Base-by-base conservation (phyloP, 2,797 vertebrate genomes). In the Cyprinella venusta region DNA sequence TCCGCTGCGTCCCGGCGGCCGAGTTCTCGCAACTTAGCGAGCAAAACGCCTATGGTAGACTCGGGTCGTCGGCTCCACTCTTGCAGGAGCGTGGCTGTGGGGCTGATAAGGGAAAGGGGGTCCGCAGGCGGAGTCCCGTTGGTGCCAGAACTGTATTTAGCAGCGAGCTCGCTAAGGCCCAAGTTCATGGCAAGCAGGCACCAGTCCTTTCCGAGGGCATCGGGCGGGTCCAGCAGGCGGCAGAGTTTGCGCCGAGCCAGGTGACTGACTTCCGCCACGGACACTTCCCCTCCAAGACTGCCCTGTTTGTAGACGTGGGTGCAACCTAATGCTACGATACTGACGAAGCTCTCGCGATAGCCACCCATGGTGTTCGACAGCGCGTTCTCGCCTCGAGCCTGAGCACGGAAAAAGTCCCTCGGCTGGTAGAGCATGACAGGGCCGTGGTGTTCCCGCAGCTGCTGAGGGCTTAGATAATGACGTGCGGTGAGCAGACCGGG, bases 121-220 rank as follows among this genome's bases (percentile, higher is more conserved):
- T 88, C 90, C 45, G 86, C 89, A 84, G 90, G 93, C 36, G 93
- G 90, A 56, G 91, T 87, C 85, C 95, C 95, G 8, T 94, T 96
- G 52, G 91, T 94, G 78, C 90, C 91, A 3, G 84, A 89, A 89
- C 97, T 96, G 86, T 98, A 94, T 86, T 97, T 97, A 84, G 98
- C 98, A 91, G 98, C 97, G 72, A 99, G 91, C 18, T 99, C 97
- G 0, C 96, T 95, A 79, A 99, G 97, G 86, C 97, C 97, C 75
- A 99, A 91, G 93, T 99, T 99, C 97, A 98, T 99, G 88, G 98
- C 98, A 64, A 99, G 94, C 92, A 99, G 96, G 92, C 98, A 99
- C 97, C 98, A 99, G 86, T 99, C 98, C 91, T 99, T 99, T 68
- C 98, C 97, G 92, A 99, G 95, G 40, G 98, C 96, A 86, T 99